Conservation (phyloP, 2,888 invertebrate species). For the Rhaphigaster nebulosa region DNA sequence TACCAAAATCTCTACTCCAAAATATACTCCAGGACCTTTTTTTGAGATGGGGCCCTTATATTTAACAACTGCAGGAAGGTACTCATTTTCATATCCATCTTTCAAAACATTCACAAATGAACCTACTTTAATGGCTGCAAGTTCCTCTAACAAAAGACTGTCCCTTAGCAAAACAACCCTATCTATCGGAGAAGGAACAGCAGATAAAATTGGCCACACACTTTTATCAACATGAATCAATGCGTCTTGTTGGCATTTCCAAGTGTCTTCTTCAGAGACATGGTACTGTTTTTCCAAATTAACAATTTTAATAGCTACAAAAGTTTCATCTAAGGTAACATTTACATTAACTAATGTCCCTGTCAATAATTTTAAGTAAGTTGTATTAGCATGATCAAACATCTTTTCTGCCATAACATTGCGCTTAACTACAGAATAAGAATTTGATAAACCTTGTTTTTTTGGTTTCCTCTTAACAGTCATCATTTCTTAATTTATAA, state of each 20-base stretch:
- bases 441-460: slow-evolving; percentile 57
- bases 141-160: slow-evolving; percentile 64
- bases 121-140: slow-evolving; percentile 65
- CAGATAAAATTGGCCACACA: slow-evolving; percentile 65
- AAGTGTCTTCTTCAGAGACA: slow-evolving; percentile 64
- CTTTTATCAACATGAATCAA: slow-evolving; percentile 64
- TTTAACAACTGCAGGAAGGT: slow-evolving; percentile 65
- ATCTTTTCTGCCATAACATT: slow-evolving; percentile 61
- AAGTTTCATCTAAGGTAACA: slow-evolving; percentile 59
- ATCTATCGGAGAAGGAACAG: slow-evolving; percentile 64
- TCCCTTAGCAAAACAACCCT: slow-evolving; percentile 64
- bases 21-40: slow-evolving; percentile 66
- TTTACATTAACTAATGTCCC: slow-evolving; percentile 65
- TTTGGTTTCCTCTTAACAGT: slow-evolving; percentile 59
- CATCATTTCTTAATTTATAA: slow-evolving; percentile 55
- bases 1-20: slow-evolving; percentile 67
- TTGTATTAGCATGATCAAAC: slow-evolving; percentile 10
- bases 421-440: slow-evolving; percentile 62
- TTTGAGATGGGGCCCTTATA: slow-evolving; percentile 66
- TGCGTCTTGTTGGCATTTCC: slow-evolving; percentile 64
- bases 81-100: slow-evolving; percentile 60
- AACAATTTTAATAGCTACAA: slow-evolving; percentile 64
- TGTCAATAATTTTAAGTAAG: slow-evolving; percentile 52
- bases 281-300: slow-evolving; percentile 62
- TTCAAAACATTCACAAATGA: slow-evolving; percentile 64